Base-by-base conservation (phyloP, 92 coral and sea anemone genomes). In the Pocillopora meandrina region DNA sequence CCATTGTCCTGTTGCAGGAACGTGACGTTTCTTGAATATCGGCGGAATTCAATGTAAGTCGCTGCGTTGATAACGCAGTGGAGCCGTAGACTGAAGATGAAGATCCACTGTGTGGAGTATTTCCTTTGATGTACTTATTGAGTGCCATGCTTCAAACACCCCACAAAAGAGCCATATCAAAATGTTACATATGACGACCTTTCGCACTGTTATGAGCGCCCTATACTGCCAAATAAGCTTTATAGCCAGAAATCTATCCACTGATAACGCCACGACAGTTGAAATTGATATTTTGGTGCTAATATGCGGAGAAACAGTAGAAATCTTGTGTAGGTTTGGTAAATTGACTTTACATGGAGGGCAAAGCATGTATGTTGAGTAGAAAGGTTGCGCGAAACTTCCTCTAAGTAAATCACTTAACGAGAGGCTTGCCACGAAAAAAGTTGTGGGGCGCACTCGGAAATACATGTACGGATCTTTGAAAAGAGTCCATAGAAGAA, bases 51-150 rank as follows among this genome's bases (percentile, higher is more conserved):
- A 5, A 87, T 31, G 79, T 84, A 92, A 2, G 95, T 87, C 9
- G 95, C 93, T 18, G 82, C 23, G 56, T 84, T 84, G 34, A 82
- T 73, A 26, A 76, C 58, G 18, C 56, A 92, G 21, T 3, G 95
- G 95, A 35, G 88, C 47, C 3, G 95, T 90, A 0, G 95, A 90
- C 71, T 92, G 95, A 35, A 90, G 65, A 63, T 92, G 95, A 20
- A 92, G 71, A 61, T 92, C 95, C 1, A 90, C 63, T 8, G 61
- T 34, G 56, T 90, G 92, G 42, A 92, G 75, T 11, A 77, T 52
- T 64, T 82, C 79, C 21, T 91, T 87, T 10, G 74, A 10, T 9
- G 76, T 63, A 61, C 71, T 65, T 18, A 26, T 60, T 12, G 85
- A 72, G 35, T 92, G 95, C 42, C 80, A 84, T 6, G 84, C 90